Percentiles rank a stretch among this genome's conserved stretches.
These are phyloP conservation scores for Escarpia spicata DNA, from an alignment of 2,888 invertebrate genomes.

Conservation along the genomic window DNA sequence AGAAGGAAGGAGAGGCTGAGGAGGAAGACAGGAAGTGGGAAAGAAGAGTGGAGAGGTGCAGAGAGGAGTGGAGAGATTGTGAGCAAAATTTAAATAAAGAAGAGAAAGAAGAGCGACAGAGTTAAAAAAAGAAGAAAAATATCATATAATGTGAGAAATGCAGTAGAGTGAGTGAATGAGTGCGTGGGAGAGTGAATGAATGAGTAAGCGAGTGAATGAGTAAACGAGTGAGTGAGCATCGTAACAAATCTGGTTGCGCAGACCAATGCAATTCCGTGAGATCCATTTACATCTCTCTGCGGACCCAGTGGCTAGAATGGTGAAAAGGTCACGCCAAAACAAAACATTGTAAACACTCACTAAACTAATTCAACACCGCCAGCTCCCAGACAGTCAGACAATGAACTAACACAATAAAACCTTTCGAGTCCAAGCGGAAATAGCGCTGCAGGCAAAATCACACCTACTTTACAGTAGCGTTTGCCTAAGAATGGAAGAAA, in stretches of 20 bases:
- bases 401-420: constrained; percentile 16
- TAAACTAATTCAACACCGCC: not conserved
- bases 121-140: too few relatives aligned
- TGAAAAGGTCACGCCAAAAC: not conserved
- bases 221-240: not conserved
- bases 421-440: not conserved
- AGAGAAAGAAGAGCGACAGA: too few relatives aligned
- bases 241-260: not conserved
- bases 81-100: too few relatives aligned
- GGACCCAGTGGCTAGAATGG: not conserved
- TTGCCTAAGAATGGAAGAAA: constrained; percentile 1
- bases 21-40: too few relatives aligned
- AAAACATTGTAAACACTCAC: not conserved
- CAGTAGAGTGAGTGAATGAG: too few relatives aligned
- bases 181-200: too few relatives aligned
- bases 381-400: not conserved
- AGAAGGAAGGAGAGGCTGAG: too few relatives aligned
- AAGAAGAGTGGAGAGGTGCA: too few relatives aligned
- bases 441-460: not conserved
- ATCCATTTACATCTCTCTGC: not conserved
- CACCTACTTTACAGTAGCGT: not conserved
- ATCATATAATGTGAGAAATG: too few relatives aligned
- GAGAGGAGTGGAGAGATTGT: too few relatives aligned
- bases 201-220: not conserved
- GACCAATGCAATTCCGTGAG: not conserved